Percentiles rank a stretch among this genome's conserved stretches.
Evolutionary conservation across 2,888 invertebrate species (phyloP).

Genomic region (Schizaphis graminum): DNA sequence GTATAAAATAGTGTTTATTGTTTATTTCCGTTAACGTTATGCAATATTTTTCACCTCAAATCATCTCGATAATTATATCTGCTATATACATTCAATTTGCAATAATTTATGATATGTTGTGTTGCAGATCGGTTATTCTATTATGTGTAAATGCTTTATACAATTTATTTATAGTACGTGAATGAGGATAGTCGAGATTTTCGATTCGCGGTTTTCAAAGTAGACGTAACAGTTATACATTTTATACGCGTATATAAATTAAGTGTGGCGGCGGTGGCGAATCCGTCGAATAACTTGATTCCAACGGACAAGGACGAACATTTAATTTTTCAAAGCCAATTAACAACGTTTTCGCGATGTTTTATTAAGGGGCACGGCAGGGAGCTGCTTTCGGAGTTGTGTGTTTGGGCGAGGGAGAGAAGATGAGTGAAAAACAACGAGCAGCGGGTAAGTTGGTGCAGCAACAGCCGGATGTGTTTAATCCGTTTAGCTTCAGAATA

Average conservation of each 20-base stretch:
- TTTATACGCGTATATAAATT: neutral
- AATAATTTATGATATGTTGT: neutral
- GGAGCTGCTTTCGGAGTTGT: neutral
- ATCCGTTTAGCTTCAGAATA: slow-evolving; percentile 61
- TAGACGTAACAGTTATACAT: neutral
- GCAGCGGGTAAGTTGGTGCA: neutral
- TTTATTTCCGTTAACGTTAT: neutral
- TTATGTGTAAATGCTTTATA: neutral
- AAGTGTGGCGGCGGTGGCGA: neutral
- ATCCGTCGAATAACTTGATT: slow-evolving; percentile 24
- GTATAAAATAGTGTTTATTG: neutral
- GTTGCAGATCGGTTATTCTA: neutral
- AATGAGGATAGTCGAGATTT: neutral
- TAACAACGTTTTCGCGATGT: slow-evolving; percentile 57
- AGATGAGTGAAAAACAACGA: too few relatives aligned
- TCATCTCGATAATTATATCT: neutral
- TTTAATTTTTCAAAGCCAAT: slow-evolving; percentile 61
- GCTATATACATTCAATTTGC: neutral
- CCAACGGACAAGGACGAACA: slow-evolving; percentile 25
- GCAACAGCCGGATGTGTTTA: slow-evolving; percentile 23
- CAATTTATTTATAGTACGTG: neutral
- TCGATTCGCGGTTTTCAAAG: neutral
- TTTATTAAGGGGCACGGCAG: slow-evolving; percentile 39
- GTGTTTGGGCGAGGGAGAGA: neutral
- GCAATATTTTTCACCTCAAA: neutral